Evolutionary conservation across 2,113 vertebrate genomes (phyloP).

Genomic region (Sander lucioperca): DNA sequence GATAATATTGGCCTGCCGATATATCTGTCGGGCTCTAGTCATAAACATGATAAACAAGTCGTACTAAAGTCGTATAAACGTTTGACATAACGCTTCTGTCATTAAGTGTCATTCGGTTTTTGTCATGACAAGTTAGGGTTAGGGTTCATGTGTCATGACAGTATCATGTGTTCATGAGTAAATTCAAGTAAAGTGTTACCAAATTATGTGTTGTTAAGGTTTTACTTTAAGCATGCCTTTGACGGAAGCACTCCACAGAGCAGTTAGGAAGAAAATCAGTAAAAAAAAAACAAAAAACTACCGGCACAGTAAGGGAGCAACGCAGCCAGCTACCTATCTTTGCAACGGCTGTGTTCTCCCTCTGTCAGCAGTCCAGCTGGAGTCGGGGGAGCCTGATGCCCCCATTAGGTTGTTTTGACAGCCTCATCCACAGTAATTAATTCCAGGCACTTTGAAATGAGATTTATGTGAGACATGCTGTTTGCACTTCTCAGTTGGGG

Average conservation of each 20-base stretch:
- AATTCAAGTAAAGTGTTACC: too few species aligned
- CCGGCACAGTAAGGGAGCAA: constrained; percentile 38
- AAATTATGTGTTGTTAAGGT: too few species aligned
- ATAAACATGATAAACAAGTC: too few species aligned
- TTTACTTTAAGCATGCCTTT: background rate
- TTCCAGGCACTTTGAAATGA: constrained; percentile 68
- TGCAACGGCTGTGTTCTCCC: constrained; percentile 37
- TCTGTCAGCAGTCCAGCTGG: constrained; percentile 73
- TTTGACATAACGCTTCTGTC: too few species aligned
- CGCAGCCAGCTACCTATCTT: constrained; percentile 43
- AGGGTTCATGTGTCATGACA: too few species aligned
- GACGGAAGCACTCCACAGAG: constrained; percentile 19
- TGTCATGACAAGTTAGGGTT: too few species aligned
- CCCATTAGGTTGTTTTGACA: constrained; percentile 77
- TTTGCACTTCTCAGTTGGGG: constrained; percentile 55
- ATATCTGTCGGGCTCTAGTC: too few species aligned
- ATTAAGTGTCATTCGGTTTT: too few species aligned
- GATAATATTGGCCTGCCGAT: too few species aligned
- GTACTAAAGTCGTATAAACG: too few species aligned
- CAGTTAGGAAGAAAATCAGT: constrained; percentile 28
- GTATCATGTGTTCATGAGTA: too few species aligned
- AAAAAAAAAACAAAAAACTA: background rate
- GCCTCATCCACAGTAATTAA: constrained; percentile 75
- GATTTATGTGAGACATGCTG: constrained; percentile 67
- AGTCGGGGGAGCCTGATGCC: constrained; percentile 53